These are phyloP conservation scores for Heliocidaris erythrogramma DNA, from an alignment of 35 echinoderm and acorn worm genomes.

Conservation along the genomic window DNA sequence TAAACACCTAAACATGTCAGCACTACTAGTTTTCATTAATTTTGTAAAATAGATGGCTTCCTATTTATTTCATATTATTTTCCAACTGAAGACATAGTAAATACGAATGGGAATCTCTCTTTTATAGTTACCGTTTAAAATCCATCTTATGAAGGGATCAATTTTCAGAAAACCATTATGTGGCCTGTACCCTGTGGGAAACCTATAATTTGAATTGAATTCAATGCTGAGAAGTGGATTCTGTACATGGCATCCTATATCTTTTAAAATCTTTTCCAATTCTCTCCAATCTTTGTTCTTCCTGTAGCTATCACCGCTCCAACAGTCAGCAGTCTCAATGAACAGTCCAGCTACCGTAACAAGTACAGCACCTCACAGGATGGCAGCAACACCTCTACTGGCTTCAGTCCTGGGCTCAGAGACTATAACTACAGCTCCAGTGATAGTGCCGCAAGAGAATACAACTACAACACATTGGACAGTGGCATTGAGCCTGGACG, in stretches of 20 bases:
- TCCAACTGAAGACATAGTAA: not conserved
- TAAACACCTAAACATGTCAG: not conserved
- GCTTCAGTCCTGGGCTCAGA: not conserved
- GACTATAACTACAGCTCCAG: conserved; percentile 38
- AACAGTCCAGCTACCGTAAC: not conserved
- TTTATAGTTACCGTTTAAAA: too few species aligned
- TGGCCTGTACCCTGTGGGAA: too few species aligned
- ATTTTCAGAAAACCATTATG: too few species aligned
- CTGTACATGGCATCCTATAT: too few species aligned
- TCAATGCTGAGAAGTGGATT: not conserved
- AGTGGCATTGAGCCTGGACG: conserved; percentile 24
- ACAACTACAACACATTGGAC: conserved; percentile 44
- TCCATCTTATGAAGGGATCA: too few species aligned
- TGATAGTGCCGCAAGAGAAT: not conserved
- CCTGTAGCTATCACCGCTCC: conserved; percentile 27
- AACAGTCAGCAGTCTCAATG: conserved; percentile 45
- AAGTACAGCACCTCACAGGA: not conserved
- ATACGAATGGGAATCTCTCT: too few species aligned
- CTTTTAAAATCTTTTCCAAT: not conserved
- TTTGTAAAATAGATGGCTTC: not conserved
- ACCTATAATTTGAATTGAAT: not conserved
- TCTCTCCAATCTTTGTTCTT: not conserved
- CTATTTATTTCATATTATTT: not conserved
- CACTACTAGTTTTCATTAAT: not conserved
- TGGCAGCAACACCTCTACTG: conserved; percentile 25